phyloP scores from a whole-genome alignment of 1,140 invertebrate genomes.

The Lepidurus apus region DNA sequence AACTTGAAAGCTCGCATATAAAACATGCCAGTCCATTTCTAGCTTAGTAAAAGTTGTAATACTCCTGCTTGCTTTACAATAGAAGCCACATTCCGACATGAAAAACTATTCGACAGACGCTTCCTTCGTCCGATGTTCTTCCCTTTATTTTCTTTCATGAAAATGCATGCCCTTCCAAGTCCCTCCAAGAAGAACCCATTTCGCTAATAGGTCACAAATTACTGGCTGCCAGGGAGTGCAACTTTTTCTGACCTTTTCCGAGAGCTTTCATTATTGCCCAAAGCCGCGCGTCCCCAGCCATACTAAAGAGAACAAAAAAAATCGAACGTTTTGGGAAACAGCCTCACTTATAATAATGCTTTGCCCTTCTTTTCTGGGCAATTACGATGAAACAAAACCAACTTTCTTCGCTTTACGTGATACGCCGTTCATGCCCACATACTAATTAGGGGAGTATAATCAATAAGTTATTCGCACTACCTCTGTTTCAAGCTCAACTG shows the following conservation, averaged over 20 bases:
- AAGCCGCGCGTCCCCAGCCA: background rate
- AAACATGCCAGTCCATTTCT: background rate
- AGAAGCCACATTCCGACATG: background rate
- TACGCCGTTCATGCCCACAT: background rate
- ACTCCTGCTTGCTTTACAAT: background rate
- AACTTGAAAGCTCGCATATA: background rate
- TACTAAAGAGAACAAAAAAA: background rate
- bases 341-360: slow-evolving; percentile 10
- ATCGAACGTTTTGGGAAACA: background rate
- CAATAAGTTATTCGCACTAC: background rate
- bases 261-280: slow-evolving; percentile 16
- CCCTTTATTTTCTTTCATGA: background rate
- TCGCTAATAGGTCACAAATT: slow-evolving; percentile 11
- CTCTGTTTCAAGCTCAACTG: background rate
- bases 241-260: background rate
- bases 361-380: background rate
- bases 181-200: background rate
- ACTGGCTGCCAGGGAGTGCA: background rate
- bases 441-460: background rate
- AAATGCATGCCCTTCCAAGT: background rate
- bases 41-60: background rate
- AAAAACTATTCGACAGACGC: background rate
- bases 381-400: background rate
- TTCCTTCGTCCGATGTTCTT: background rate
- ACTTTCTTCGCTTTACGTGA: background rate